Conservation (phyloP, 2,888 invertebrate genomes). For the Nasonovia ribisnigri region DNA sequence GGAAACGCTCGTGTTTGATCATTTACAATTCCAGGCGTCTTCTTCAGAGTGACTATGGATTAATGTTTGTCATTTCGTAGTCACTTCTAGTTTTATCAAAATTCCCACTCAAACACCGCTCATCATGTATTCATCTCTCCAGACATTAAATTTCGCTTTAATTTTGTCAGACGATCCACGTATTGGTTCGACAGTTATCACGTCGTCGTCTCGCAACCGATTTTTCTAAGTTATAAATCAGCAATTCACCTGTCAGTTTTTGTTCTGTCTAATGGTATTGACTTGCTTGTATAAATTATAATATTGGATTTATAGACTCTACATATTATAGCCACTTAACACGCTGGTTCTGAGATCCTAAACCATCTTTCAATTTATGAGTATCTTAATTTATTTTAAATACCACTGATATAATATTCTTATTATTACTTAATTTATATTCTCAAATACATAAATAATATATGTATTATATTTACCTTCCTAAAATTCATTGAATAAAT, state of each 20-base stretch:
- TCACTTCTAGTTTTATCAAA: not conserved
- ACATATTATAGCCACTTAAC: not conserved
- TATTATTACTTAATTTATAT: not conserved
- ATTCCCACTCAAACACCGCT: not conserved
- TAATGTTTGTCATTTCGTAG: slow-evolving; percentile 31
- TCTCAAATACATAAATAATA: not conserved
- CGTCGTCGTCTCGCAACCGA: not conserved
- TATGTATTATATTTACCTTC: not conserved
- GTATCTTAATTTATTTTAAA: not conserved
- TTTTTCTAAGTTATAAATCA: slow-evolving; percentile 20
- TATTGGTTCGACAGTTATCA: slow-evolving; percentile 20
- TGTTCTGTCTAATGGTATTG: not conserved
- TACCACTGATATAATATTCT: not conserved
- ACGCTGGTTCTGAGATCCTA: not conserved
- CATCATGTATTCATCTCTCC: slow-evolving; percentile 18
- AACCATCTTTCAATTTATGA: not conserved
- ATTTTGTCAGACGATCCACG: not conserved
- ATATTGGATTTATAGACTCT: not conserved
- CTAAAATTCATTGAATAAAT: not conserved
- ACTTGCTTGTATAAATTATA: not conserved
- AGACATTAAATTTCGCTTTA: not conserved
- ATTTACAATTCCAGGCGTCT: not conserved
- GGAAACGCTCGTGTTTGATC: slow-evolving; percentile 13
- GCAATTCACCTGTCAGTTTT: not conserved
- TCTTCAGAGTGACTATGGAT: not conserved